These are phyloP conservation scores for Ephydatia muelleri DNA, from an alignment of 37 sponge, comb jelly and placozoan species.

Conservation along the genomic window DNA sequence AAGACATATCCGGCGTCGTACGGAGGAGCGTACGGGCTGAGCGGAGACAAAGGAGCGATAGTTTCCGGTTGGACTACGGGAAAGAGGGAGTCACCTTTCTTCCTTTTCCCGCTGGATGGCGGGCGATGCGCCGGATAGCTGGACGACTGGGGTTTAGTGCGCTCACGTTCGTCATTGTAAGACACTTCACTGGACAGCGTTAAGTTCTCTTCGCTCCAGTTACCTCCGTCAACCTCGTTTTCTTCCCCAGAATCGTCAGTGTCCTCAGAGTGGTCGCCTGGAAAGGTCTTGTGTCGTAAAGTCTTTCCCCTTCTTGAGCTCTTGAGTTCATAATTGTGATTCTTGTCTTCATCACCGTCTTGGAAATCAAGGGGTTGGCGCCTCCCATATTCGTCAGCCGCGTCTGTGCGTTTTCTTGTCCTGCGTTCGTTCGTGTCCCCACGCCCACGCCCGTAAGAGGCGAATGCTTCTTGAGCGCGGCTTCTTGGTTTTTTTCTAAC, in stretches of 20 bases:
- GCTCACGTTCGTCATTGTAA: neutral
- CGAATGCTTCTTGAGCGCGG: neutral
- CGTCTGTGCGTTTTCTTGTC: neutral
- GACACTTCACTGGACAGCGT: neutral
- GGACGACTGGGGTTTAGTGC: neutral
- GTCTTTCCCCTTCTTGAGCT: constrained; percentile 5
- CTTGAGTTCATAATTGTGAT: neutral
- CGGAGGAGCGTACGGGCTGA: constrained; percentile 4
- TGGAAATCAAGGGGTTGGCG: neutral
- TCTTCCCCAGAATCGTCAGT: neutral
- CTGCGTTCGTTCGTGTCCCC: too few species aligned
- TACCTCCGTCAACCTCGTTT: neutral
- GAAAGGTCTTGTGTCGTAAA: neutral
- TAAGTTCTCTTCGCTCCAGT: neutral
- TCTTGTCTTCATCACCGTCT: neutral
- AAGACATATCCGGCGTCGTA: constrained; percentile 15
- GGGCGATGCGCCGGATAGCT: neutral
- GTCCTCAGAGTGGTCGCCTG: neutral
- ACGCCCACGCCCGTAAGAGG: neutral
- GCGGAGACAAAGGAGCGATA: neutral
- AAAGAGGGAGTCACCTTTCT: neutral
- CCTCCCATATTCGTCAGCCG: neutral
- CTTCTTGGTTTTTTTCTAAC: neutral
- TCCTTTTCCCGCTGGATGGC: neutral
- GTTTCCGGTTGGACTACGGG: neutral